Evolutionary conservation across 2,888 invertebrate genomes (phyloP).

Genomic region (Cecidostiba fungosa): DNA sequence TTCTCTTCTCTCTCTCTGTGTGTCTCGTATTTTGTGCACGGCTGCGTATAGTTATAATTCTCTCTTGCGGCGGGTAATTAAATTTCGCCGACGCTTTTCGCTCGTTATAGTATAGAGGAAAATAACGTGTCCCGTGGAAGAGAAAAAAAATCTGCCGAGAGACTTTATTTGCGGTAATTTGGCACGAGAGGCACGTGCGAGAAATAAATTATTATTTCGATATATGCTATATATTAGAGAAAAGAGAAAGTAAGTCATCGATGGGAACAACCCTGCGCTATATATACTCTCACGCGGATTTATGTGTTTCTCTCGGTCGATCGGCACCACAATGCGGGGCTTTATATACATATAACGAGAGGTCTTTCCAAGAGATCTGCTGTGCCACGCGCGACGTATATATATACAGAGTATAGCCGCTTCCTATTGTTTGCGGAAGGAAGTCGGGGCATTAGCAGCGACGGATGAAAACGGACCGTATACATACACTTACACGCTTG

Average conservation of each 20-base stretch:
- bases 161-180: not conserved
- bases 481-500: not conserved
- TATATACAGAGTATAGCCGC: not conserved
- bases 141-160: not conserved
- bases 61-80: not conserved
- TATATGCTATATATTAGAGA: not conserved
- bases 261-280: not conserved
- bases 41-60: not conserved
- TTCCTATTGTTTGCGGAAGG: slow-evolving; percentile 26
- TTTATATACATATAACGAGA: not conserved
- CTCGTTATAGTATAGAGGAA: too few relatives aligned
- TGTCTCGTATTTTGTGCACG: not conserved
- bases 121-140: not conserved
- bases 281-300: not conserved
- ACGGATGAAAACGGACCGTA: not conserved
- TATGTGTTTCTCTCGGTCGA: not conserved
- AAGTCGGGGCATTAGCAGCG: slow-evolving; percentile 1
- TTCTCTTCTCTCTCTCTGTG: not conserved
- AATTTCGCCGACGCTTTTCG: not conserved
- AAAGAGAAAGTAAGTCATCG: not conserved
- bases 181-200: not conserved
- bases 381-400: not conserved
- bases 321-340: not conserved
- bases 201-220: slow-evolving; percentile 1
- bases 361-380: not conserved